Base-by-base conservation (phyloP, 2,797 vertebrate genomes). In the Ambastaia sidthimunki region DNA sequence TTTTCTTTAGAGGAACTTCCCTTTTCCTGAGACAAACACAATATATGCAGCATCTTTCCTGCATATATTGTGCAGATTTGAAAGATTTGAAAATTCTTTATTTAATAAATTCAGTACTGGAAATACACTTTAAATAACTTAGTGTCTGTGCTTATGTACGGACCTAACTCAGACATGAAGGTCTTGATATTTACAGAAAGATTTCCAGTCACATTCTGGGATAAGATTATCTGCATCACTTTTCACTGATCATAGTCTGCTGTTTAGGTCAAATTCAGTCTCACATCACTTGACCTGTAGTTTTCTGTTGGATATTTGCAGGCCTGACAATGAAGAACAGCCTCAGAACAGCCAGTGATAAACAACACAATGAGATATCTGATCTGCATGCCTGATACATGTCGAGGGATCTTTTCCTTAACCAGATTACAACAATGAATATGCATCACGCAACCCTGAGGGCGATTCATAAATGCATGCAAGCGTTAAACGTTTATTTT, bases 361-460 rank as follows among this genome's bases (percentile, higher is more conserved):
- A 74, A 78, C 60, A 34, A 47, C 59, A 7, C 62, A 71, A 80
- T 85, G 82, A 83, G 80, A 72, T 80, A 74, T 80, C 76, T 80
- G 68, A 80, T 83, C 57, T 67, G 67, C 66, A 76, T 71, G 75
- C 76, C 77, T 71, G 71, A 75, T 78, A 54, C 66, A 66, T 66
- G 57, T 67, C 31, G 16, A 82, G 79, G 73, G 74, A 88, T 79
- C 52, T 25, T 50, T 37, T 82, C 69, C 59, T 65, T 82, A 78
- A 82, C 71, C 21, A 74, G 76, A 86, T 85, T 81, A 81, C 77
- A 73, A 23, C 71, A 60, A 84, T 85, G 72, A 88, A 85, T 83
- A 78, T 79, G 73, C 71, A 88, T 82, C 73, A 60, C 65, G 37
- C 59, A 62, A 52, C 73, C 73, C 74, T 60, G 62, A 78, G 71